Conservation (phyloP, 2,888 invertebrate species). For the Caradrina kadenii region DNA sequence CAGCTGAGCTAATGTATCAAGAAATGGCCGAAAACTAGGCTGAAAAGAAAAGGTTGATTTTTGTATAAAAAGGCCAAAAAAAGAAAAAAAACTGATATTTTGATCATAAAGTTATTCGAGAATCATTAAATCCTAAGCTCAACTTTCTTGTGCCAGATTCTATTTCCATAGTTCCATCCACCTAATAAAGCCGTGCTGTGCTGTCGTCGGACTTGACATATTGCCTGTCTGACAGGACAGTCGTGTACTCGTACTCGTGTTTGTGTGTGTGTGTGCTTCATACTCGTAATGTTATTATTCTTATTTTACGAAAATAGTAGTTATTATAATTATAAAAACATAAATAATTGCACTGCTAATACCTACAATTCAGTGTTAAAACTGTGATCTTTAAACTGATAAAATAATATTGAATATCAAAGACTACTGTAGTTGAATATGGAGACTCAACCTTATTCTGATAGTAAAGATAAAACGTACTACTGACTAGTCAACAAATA, state of each 20-base stretch:
- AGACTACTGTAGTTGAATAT: conserved; percentile 12
- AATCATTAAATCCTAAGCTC: no score
- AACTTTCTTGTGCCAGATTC: no score
- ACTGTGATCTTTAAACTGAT: conserved; percentile 14
- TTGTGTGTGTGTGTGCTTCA: conserved; percentile 17
- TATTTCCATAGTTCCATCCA: no score
- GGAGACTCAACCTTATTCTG: conserved; percentile 36
- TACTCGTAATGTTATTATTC: conserved; percentile 45
- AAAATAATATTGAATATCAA: conserved; percentile 3
- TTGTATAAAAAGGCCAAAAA: no score
- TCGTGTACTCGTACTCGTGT: not conserved
- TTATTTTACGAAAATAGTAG: conserved; percentile 20
- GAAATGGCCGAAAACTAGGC: no score
- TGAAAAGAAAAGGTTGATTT: no score
- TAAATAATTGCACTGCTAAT: conserved; percentile 20
- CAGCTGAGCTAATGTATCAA: no score
- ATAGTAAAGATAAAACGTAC: conserved; percentile 25
- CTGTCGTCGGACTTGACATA: no score
- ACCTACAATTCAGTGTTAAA: conserved; percentile 12
- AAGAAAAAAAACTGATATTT: no score
- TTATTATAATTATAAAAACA: conserved; percentile 18
- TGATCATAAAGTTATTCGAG: no score
- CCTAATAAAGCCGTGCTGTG: no score
- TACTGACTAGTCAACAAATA: conserved; percentile 56
- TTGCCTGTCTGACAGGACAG: no score